Evolutionary conservation across 2,113 vertebrate genomes (phyloP).

Genomic region (Rattus norvegicus): DNA sequence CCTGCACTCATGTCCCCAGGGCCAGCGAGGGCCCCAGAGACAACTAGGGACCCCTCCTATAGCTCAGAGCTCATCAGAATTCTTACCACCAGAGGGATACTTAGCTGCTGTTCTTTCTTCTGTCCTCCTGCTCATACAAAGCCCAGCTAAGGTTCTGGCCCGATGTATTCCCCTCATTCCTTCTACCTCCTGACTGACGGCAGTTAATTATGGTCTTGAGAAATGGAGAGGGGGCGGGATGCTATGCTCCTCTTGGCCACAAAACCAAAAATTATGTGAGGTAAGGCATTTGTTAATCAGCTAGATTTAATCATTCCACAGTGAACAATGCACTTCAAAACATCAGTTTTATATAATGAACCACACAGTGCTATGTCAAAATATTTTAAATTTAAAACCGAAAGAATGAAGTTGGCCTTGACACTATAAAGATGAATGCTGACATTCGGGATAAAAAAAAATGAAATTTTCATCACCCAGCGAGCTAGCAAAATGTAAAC

Average conservation of each 20-base stretch:
- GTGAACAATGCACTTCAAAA: neutral
- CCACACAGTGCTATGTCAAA: neutral
- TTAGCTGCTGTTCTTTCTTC: neutral
- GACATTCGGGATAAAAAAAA: slow-evolving; percentile 24
- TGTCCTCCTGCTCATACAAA: neutral
- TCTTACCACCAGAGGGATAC: neutral
- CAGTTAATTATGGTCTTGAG: slow-evolving; percentile 10
- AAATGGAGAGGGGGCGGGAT: neutral
- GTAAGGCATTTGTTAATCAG: neutral
- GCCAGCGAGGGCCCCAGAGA: neutral
- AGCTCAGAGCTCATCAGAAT: neutral
- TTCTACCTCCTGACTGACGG: neutral
- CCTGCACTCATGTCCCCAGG: neutral
- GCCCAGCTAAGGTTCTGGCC: neutral
- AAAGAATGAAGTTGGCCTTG: neutral
- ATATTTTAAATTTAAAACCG: neutral
- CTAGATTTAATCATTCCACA: neutral
- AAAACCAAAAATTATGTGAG: neutral
- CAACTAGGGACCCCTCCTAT: neutral
- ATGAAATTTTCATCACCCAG: slow-evolving; percentile 4
- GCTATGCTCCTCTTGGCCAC: neutral
- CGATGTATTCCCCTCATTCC: neutral
- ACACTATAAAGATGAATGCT: neutral
- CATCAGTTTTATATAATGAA: neutral
- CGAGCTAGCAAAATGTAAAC: slow-evolving; percentile 17